These are phyloP conservation scores for Meiosimyza decipiens DNA, from an alignment of 2,888 invertebrate species.

Conservation along the genomic window DNA sequence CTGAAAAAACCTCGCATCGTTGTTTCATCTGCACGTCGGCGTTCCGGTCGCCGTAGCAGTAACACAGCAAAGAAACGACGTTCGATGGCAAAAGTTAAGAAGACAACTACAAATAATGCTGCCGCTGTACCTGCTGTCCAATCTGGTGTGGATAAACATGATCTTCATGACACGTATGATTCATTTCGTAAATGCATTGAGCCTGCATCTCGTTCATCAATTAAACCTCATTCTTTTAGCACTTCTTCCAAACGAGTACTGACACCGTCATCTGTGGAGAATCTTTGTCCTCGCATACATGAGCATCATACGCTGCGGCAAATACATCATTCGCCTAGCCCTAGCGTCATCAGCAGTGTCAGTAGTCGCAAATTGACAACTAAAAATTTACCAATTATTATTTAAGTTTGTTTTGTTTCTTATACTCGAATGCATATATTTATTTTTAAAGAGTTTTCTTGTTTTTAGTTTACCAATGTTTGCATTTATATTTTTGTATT, in stretches of 20 bases:
- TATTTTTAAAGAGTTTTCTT: not conserved
- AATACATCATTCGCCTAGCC: constrained; percentile 42
- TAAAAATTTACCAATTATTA: constrained; percentile 59
- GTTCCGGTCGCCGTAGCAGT: constrained; percentile 23
- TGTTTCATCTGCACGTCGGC: constrained; percentile 12
- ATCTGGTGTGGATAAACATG: constrained; percentile 14
- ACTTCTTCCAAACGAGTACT: constrained; percentile 37
- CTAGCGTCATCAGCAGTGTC: constrained; percentile 31
- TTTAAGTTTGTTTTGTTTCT: constrained; percentile 44
- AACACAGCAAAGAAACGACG: constrained; percentile 46
- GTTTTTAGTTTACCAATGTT: constrained; percentile 33
- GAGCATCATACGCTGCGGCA: constrained; percentile 46
- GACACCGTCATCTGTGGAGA: constrained; percentile 41
- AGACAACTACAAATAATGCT: not conserved
- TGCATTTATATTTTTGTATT: constrained; percentile 14
- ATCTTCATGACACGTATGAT: constrained; percentile 47
- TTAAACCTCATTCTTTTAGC: constrained; percentile 39
- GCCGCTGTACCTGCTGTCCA: no score
- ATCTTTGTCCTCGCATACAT: constrained; percentile 37
- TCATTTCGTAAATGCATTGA: constrained; percentile 53
- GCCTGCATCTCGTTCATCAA: constrained; percentile 51
- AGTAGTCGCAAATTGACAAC: constrained; percentile 55
- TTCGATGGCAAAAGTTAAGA: constrained; percentile 40
- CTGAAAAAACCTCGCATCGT: constrained; percentile 15
- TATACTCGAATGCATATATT: no score